Base-by-base conservation (phyloP, 2,888 invertebrate genomes). In the Trichogramma evanescens region DNA sequence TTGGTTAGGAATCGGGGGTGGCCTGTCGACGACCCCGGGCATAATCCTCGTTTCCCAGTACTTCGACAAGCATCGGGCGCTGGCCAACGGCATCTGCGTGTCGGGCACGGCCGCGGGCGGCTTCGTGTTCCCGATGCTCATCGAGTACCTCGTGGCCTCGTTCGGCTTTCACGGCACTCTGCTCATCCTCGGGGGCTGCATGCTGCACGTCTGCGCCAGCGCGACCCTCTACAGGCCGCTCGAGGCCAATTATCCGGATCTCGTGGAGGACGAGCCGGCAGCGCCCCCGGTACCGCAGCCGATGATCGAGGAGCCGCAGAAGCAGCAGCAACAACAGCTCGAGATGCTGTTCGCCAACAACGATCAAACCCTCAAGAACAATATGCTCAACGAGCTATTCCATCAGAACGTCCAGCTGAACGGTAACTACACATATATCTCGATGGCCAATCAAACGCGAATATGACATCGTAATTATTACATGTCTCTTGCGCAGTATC, bases 61-160 rank as follows among this genome's bases (percentile, higher is more conserved):
- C 71, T 90, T 90, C 69, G 88, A 89, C 69, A 89, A 86, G 70
- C 88, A 89, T 76, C 84, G 89, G 55, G 89, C 89, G 0, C 71
- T 90, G 63, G 90, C 90, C 0, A 90, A 90, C 71, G 90, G 90
- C 0, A 86, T 90, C 66, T 89, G 89, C 70, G 89, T 89, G 62
- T 89, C 89, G 50, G 90, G 90, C 64, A 89, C 89, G 4, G 89
- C 89, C 0, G 86, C 89, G 0, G 90, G 90, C 2, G 89, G 89
- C 71, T 89, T 90, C 70, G 86, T 90, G 4, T 84, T 90, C 62
- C 90, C 90, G 0, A 84, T 89, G 72, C 75, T 89, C 52, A 87
- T 90, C 41, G 87, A 89, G 69, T 84, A 83, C 59, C 78, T 89
- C 40, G 85, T 89, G 0, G 84, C 84, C 56, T 82, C 82, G 66